phyloP scores from a whole-genome alignment of 2,113 vertebrate genomes.

The Tupaia chinensis region DNA sequence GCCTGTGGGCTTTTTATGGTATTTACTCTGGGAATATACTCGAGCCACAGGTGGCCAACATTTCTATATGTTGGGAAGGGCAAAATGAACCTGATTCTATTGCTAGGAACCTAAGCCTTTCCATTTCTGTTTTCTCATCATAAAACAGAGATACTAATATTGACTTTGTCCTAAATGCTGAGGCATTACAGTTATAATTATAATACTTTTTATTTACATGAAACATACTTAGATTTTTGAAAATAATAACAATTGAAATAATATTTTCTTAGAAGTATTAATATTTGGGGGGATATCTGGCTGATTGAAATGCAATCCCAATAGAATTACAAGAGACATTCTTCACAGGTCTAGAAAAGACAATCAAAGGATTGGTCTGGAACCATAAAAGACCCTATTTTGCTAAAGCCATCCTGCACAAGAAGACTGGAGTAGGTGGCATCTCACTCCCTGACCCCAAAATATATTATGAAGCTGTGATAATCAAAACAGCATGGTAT shows the following conservation, averaged over 20 bases:
- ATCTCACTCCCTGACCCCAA: too few relatives aligned
- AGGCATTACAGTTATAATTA: background rate
- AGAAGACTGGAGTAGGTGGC: too few relatives aligned
- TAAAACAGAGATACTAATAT: slow-evolving; percentile 6
- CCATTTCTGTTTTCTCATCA: background rate
- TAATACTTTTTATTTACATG: slow-evolving; percentile 22
- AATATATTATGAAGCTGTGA: too few relatives aligned
- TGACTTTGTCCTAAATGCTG: background rate
- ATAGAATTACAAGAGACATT: too few relatives aligned
- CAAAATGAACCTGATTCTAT: background rate
- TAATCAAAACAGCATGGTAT: too few relatives aligned
- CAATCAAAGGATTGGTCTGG: too few relatives aligned
- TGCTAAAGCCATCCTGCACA: too few relatives aligned
- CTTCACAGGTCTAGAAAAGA: too few relatives aligned
- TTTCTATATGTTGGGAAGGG: background rate
- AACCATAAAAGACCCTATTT: too few relatives aligned
- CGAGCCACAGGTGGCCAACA: background rate
- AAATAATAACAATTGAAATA: slow-evolving; percentile 13
- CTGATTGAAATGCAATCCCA: background rate
- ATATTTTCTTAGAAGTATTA: slow-evolving; percentile 36
- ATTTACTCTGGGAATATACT: background rate
- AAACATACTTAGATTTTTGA: slow-evolving; percentile 46
- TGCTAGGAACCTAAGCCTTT: background rate
- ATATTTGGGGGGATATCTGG: background rate
- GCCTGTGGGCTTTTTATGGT: background rate